Evolutionary conservation across 2,888 invertebrate species (phyloP).

Genomic region (Ectemnius lituratus): DNA sequence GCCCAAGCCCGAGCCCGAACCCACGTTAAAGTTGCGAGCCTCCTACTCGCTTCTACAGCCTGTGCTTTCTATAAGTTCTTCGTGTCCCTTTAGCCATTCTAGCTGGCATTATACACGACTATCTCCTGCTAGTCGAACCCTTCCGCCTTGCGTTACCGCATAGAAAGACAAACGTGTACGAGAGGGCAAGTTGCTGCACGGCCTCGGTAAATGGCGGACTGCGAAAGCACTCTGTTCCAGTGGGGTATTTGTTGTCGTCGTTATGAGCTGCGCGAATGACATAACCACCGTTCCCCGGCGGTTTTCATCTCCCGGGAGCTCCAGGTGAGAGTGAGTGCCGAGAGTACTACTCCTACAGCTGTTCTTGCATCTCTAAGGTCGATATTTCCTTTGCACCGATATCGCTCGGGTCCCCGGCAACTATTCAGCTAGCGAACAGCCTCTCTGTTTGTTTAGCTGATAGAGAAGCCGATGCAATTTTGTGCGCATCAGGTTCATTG

Average conservation of each 20-base stretch:
- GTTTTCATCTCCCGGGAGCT: slow-evolving; percentile 41
- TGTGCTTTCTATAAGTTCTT: background rate
- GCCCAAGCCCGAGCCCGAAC: background rate
- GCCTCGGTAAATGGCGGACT: slow-evolving; percentile 45
- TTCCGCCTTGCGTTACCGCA: background rate
- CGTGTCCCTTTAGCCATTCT: background rate
- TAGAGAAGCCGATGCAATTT: slow-evolving; percentile 32
- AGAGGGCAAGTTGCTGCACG: slow-evolving; percentile 41
- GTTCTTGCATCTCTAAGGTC: slow-evolving; percentile 28
- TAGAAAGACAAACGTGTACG: slow-evolving; percentile 23
- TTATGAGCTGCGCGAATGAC: slow-evolving; percentile 42
- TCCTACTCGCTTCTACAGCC: background rate
- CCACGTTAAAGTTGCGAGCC: slow-evolving; percentile 16
- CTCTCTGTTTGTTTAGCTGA: slow-evolving; percentile 30
- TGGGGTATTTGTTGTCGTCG: slow-evolving; percentile 44
- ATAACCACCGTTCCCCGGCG: slow-evolving; percentile 53
- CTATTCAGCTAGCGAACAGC: slow-evolving; percentile 21
- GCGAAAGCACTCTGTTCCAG: slow-evolving; percentile 42
- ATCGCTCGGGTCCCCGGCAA: background rate
- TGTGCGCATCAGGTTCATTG: slow-evolving; percentile 45
- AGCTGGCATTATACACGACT: background rate
- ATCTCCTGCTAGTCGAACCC: slow-evolving; percentile 8
- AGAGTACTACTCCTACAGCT: slow-evolving; percentile 31
- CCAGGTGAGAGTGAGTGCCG: slow-evolving; percentile 38
- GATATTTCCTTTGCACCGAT: slow-evolving; percentile 16